Conservation (phyloP, 2,888 invertebrate genomes). For the Melanostoma scalare region DNA sequence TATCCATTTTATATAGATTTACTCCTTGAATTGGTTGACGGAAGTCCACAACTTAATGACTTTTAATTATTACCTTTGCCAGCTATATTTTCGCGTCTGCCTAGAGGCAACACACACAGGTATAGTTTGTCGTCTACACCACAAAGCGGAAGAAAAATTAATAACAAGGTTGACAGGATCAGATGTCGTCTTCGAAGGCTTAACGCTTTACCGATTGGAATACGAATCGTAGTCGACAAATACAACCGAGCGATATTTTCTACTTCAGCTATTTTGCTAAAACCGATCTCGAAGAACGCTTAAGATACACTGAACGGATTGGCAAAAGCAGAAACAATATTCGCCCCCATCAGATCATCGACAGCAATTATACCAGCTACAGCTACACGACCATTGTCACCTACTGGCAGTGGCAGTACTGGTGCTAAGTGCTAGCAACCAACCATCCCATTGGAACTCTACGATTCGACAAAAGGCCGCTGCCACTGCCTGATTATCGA, state of each 20-base stretch:
- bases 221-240: slow-evolving; percentile 11
- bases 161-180: background rate
- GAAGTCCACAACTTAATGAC: slow-evolving; percentile 27
- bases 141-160: background rate
- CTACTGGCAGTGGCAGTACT: slow-evolving; percentile 13
- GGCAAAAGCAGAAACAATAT: slow-evolving; percentile 53
- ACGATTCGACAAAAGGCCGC: slow-evolving; percentile 41
- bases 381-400: slow-evolving; percentile 61
- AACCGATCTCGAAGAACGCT: slow-evolving; percentile 64
- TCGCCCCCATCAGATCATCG: slow-evolving; percentile 68
- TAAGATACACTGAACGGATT: slow-evolving; percentile 66
- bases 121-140: background rate
- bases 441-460: slow-evolving; percentile 62
- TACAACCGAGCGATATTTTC: slow-evolving; percentile 26
- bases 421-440: slow-evolving; percentile 42
- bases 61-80: slow-evolving; percentile 55
- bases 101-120: background rate
- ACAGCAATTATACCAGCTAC: slow-evolving; percentile 70
- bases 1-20: slow-evolving; percentile 21
- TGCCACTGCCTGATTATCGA: background rate
- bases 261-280: slow-evolving; percentile 8
- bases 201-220: background rate
- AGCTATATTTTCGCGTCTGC: slow-evolving; percentile 39
- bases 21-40: slow-evolving; percentile 47
- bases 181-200: slow-evolving; percentile 1